Percentiles rank a stretch among this genome's conserved stretches.
Evolutionary conservation across 2,113 vertebrate genomes (phyloP).

Genomic region (Morphnarchus princeps): DNA sequence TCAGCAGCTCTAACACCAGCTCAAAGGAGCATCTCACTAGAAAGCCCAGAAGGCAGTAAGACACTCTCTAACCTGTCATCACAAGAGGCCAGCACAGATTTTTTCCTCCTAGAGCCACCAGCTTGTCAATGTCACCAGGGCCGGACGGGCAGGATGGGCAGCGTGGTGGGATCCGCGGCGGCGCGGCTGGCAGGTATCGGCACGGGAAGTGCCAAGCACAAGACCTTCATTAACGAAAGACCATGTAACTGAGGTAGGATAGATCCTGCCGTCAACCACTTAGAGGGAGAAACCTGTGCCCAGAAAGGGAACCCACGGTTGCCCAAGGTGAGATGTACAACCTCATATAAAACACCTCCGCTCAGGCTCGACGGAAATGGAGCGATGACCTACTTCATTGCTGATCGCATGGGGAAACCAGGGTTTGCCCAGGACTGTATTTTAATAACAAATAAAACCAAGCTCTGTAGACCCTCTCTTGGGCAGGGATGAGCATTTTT

Average conservation of each 20-base stretch:
- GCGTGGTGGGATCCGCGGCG: fast-evolving
- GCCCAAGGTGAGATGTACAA: not conserved
- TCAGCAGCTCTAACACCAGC: constrained; percentile 26
- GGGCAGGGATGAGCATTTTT: not conserved
- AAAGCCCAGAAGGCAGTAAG: not conserved
- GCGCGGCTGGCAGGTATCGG: fast-evolving
- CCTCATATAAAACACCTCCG: fast-evolving
- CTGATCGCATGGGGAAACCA: not conserved
- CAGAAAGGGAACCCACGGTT: not conserved
- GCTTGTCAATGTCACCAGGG: not conserved
- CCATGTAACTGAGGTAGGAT: constrained; percentile 3
- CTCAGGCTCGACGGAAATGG: not conserved
- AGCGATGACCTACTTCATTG: not conserved
- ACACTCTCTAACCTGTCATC: not conserved
- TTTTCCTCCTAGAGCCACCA: not conserved
- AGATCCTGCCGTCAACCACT: not conserved
- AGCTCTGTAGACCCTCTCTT: not conserved
- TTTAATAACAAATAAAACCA: not conserved
- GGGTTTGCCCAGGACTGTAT: not conserved
- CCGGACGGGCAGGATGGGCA: fast-evolving
- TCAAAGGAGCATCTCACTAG: not conserved
- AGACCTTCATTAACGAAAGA: not conserved
- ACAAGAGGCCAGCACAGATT: not conserved
- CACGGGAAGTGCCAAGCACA: not conserved
- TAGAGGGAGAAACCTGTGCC: not conserved